These are phyloP conservation scores for Gerris buenoi DNA, from an alignment of 1,140 invertebrate species.

Conservation along the genomic window DNA sequence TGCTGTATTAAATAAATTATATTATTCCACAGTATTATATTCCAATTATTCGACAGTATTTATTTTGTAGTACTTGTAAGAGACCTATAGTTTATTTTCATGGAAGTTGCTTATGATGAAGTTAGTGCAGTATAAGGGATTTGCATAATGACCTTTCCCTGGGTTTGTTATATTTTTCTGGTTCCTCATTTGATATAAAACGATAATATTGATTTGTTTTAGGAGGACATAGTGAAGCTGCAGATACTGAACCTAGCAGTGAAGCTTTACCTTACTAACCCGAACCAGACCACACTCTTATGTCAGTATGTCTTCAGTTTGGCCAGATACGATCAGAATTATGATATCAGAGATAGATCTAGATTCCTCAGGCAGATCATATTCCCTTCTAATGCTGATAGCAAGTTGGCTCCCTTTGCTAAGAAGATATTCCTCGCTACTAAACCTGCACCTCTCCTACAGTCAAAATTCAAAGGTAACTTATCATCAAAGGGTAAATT, in stretches of 20 bases:
- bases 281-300: constrained; percentile 67
- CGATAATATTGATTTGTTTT: constrained; percentile 24
- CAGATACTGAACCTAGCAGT: constrained; percentile 91
- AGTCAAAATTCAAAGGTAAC: constrained; percentile 50
- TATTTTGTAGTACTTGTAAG: too few relatives aligned
- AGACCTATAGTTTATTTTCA: too few relatives aligned
- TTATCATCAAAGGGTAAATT: too few relatives aligned
- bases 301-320: constrained; percentile 92
- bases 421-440: constrained; percentile 75
- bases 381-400: constrained; percentile 40
- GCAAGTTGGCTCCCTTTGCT: constrained; percentile 49
- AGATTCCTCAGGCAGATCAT: constrained; percentile 72
- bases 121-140: not conserved
- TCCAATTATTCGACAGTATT: too few relatives aligned
- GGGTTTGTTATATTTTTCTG: too few relatives aligned
- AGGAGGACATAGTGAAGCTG: constrained; percentile 90
- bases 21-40: too few relatives aligned
- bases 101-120: not conserved
- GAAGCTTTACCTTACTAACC: constrained; percentile 81
- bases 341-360: constrained; percentile 90
- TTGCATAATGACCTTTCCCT: too few relatives aligned
- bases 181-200: too few relatives aligned
- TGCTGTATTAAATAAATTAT: too few relatives aligned
- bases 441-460: constrained; percentile 79
- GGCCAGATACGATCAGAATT: constrained; percentile 94